Conservation (phyloP, 2,113 vertebrate genomes). For the Epinephelus fuscoguttatus region DNA sequence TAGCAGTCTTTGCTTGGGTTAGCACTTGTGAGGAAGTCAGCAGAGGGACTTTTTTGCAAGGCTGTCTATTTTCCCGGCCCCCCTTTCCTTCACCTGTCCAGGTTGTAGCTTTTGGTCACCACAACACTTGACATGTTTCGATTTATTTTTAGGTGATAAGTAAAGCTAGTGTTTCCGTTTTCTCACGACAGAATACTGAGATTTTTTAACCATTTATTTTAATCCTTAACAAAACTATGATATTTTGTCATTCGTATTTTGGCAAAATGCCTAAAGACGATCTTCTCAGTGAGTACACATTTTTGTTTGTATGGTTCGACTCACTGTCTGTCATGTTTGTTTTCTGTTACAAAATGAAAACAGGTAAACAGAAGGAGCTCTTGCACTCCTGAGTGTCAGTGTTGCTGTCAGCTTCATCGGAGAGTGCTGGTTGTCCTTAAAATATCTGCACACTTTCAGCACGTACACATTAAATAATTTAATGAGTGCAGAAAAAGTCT, state of each 20-base stretch:
- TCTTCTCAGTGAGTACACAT: background rate
- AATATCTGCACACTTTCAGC: background rate
- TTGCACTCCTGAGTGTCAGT: background rate
- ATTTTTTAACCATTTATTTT: background rate
- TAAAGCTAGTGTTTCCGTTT: background rate
- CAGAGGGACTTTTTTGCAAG: conserved; percentile 54
- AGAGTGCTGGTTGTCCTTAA: background rate
- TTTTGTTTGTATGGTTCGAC: background rate
- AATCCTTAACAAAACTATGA: background rate
- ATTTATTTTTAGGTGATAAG: background rate
- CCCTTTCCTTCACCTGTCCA: conserved; percentile 18
- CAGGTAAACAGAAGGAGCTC: background rate
- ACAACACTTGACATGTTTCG: background rate
- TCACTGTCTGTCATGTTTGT: conserved; percentile 3
- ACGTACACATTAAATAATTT: background rate
- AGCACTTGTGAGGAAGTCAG: conserved; percentile 71
- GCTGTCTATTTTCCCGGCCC: conserved; percentile 45
- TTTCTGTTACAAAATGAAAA: background rate
- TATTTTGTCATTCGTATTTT: background rate
- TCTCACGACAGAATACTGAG: too few relatives aligned
- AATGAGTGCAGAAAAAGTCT: background rate
- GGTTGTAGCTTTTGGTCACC: conserved; percentile 6
- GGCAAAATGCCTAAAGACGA: background rate
- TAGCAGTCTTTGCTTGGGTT: conserved; percentile 78
- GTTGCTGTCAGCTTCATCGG: background rate